Base-by-base conservation (phyloP, 2,113 vertebrate species). In the Callithrix jacchus region DNA sequence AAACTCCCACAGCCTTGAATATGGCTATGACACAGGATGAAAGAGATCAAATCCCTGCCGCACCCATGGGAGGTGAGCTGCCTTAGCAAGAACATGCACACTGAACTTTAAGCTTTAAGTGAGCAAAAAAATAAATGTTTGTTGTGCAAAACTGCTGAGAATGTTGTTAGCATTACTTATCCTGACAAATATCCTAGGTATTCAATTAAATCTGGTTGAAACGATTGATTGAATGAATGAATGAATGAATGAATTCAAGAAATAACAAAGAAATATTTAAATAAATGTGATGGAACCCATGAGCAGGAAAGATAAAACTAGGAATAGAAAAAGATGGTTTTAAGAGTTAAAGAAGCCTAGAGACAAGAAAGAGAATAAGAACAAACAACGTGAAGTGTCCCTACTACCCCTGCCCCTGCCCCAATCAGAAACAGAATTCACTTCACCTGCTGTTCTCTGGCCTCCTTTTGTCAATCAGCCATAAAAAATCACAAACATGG, bases 181-280 rank as follows among this genome's bases (percentile, higher is more conserved):
- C 25, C 56, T 92, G 20, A 52, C 76, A 74, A 30, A 94, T 85
- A 95, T 1, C 40, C 16, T 40, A 64, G 35, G 13, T 90, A 13
- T 58, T 87, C 30, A 76, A 45, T 40, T 85, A 94, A 85, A 73
- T 77, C 80, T 49, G 61, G 17, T 85, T 89, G 40, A 90, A 87
- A 86, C 25, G 3, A 91, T 82, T 68, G 49, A 87, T 21, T 73
- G 21, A 58, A 45, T 85, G n/a, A 79, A 20, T n/a, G 42, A 42
- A 42, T 86, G 20, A 61, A 73, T 73, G 16, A 64, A 74, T 73
- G 10, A 88, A 85, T 16, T 92, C 42, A 89, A 95, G 47, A 49
- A 89, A 71, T 61, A 85, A 73, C 80, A 87, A 8, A 86, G 21
- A 93, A 82, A 86, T 86, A 49, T 61, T 89, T 76, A 81, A 89